A percentile compares a stretch with the other conserved stretches of the same genome.
Conservation (phyloP, 2,888 invertebrate genomes). For the Drosophila anomelani region DNA sequence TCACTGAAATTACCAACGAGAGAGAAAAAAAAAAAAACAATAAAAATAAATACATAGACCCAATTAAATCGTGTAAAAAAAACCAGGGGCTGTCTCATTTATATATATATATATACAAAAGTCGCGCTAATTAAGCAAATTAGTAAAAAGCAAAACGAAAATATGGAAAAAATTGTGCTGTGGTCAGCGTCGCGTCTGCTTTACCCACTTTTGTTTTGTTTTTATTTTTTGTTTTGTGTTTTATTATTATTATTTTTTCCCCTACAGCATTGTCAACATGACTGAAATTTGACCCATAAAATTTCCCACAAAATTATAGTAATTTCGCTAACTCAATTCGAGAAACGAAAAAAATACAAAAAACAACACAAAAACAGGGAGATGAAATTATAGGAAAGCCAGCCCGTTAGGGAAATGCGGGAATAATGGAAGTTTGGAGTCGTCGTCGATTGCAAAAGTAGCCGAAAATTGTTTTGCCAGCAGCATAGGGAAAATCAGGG, state of each 20-base stretch:
- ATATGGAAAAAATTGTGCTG: slow-evolving; percentile 42
- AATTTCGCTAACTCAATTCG: slow-evolving; percentile 78
- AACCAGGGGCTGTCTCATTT: not conserved
- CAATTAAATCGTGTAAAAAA: slow-evolving; percentile 54
- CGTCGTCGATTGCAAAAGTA: slow-evolving; percentile 69
- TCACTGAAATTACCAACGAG: slow-evolving; percentile 48
- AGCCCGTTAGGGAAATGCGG: slow-evolving; percentile 38
- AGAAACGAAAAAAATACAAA: slow-evolving; percentile 36
- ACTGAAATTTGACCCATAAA: slow-evolving; percentile 77
- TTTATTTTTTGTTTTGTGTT: slow-evolving; percentile 33
- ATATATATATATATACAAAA: slow-evolving; percentile 42
- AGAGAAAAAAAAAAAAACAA: slow-evolving; percentile 28
- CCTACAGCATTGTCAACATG: slow-evolving; percentile 62
- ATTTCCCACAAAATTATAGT: slow-evolving; percentile 80
- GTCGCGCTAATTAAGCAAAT: slow-evolving; percentile 74
- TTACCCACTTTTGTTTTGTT: slow-evolving; percentile 44
- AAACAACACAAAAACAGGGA: slow-evolving; percentile 8
- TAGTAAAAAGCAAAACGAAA: slow-evolving; percentile 51
- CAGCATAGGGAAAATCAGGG: slow-evolving; percentile 28
- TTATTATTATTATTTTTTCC: slow-evolving; percentile 22
- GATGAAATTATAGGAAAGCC: slow-evolving; percentile 44
- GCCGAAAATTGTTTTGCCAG: slow-evolving; percentile 66
- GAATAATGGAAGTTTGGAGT: not conserved
- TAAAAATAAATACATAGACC: slow-evolving; percentile 51
- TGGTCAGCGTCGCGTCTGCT: slow-evolving; percentile 63